Evolutionary conservation across 2,888 invertebrate species (phyloP).

Genomic region (Trilocha varians): DNA sequence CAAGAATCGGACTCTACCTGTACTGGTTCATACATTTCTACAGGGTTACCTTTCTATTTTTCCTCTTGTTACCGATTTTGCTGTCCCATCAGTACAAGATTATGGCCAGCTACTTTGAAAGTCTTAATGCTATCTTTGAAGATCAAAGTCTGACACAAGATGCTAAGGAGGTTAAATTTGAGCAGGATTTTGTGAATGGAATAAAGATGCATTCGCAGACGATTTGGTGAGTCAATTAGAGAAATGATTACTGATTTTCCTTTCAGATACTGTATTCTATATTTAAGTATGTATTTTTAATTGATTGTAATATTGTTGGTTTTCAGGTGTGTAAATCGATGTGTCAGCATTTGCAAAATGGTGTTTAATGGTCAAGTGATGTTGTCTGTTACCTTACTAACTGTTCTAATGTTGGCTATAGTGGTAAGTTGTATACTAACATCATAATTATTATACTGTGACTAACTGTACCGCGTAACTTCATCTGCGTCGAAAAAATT

Average conservation of each 20-base stretch:
- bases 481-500: too few relatives aligned
- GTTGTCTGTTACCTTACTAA: conserved; percentile 13
- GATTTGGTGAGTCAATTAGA: conserved; percentile 25
- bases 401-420: conserved; percentile 13
- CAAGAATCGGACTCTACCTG: conserved; percentile 19
- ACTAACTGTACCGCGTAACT: too few relatives aligned
- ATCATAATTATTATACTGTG: too few relatives aligned
- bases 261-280: too few relatives aligned
- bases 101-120: conserved; percentile 26
- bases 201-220: conserved; percentile 26
- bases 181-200: conserved; percentile 22
- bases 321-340: conserved; percentile 14
- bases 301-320: too few relatives aligned
- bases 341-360: conserved; percentile 15
- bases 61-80: conserved; percentile 16
- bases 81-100: conserved; percentile 27
- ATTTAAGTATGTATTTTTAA: too few relatives aligned
- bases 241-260: background rate
- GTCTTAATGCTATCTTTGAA: conserved; percentile 21
- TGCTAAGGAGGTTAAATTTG: conserved; percentile 22
- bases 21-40: conserved; percentile 24
- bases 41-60: conserved; percentile 11
- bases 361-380: conserved; percentile 22
- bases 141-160: conserved; percentile 8
- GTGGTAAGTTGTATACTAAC: conserved; percentile 14